Evolutionary conservation across 2,113 vertebrate genomes (phyloP), one percentile per base, ranked within the genome.

Genomic region (Cyanistes caeruleus): DNA sequence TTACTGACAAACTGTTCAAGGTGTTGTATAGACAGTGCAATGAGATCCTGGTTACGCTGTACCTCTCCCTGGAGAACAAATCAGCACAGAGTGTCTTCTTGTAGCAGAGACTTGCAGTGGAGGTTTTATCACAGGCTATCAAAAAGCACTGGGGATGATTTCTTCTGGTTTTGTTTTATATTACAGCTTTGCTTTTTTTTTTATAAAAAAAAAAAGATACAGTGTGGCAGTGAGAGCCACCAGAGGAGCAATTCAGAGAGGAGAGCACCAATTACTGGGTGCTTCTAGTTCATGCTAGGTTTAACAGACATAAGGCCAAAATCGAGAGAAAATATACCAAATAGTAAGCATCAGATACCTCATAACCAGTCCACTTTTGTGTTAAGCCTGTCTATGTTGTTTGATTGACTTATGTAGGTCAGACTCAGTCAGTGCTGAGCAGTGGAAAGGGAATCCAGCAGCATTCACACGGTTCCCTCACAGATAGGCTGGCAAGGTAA

Each of bases 41-140:
- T 51, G 43, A 62, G 35, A 59, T 77, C 33, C 16, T 72, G 4
- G 6, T 43, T 74, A 43, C 0, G 0, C 8, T 85, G 21, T 11
- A 17, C 33, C 55, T 75, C 46, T 69, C 37, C 41, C 60, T 65
- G 56, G 48, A 87, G 56, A 90, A 44, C 10, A 62, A 68, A 82
- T 69, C 41, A 79, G 6, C n/a, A 63, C 44, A 48, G 15, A 65
- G 15, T 60, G 37, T 76, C 67, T 89, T 79, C 52, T 30, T 59
- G 33, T 52, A 43, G 48, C 37, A 92, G 73, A 31, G 58, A 64
- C 7, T 52, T 84, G 16, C 35, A 79, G n/a, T 49, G 9, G 7
- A 92, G 15, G 37, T 21, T 25, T 20, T 37, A 60, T 28, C 21
- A 41, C 21, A 59, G 22, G 28, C 70, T 56, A 43, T 63, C 21